phyloP scores from a whole-genome alignment of 2,797 vertebrate species.

The Tragopan temminckii region DNA sequence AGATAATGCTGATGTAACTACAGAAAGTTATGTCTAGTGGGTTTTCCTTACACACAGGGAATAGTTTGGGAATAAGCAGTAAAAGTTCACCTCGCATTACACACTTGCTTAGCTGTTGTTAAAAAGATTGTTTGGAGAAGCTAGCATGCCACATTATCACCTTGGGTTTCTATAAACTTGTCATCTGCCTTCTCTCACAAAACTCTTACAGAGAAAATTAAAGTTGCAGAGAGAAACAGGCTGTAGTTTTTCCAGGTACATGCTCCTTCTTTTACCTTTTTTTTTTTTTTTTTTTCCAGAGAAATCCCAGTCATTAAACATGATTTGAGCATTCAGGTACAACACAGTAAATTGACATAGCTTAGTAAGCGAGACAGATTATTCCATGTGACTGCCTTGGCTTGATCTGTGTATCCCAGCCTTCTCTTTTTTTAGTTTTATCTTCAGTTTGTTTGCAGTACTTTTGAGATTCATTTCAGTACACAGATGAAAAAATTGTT shows the following conservation, averaged over 20 bases:
- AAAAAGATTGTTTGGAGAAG: not conserved
- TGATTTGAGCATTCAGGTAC: slow-evolving; percentile 49
- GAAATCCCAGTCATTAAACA: slow-evolving; percentile 59
- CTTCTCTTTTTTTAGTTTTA: not conserved
- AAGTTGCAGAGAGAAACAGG: slow-evolving; percentile 45
- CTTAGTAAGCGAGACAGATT: not conserved
- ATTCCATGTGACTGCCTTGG: not conserved
- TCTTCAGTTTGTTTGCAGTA: not conserved
- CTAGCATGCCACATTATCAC: not conserved
- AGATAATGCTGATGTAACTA: not conserved
- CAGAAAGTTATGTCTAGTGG: not conserved
- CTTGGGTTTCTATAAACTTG: slow-evolving; percentile 10
- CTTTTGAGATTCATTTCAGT: not conserved
- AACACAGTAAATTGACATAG: slow-evolving; percentile 29
- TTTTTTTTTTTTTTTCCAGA: not conserved
- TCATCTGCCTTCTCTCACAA: not conserved
- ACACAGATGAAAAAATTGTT: not conserved
- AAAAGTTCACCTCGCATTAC: not conserved
- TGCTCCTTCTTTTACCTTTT: not conserved
- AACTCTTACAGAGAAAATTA: slow-evolving; percentile 34
- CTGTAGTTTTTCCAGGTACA: slow-evolving; percentile 29
- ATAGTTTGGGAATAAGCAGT: not conserved
- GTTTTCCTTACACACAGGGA: not conserved
- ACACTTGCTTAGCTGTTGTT: not conserved
- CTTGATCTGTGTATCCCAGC: not conserved